A percentile compares a stretch with the other conserved stretches of the same genome.
Conservation (phyloP, 1,140 invertebrate genomes). For the Alviniconcha marisindica region DNA sequence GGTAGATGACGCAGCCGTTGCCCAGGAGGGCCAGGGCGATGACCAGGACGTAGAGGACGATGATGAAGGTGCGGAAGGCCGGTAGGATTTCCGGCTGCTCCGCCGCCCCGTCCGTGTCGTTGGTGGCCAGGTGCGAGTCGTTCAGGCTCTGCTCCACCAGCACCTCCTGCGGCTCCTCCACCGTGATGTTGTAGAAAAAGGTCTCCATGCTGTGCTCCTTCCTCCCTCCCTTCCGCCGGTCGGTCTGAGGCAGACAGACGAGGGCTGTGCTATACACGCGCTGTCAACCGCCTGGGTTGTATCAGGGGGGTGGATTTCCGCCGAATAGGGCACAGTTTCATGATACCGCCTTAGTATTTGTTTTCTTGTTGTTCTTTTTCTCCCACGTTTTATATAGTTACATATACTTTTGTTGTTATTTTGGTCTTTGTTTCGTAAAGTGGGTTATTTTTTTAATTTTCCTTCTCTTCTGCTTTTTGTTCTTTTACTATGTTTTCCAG, state of each 20-base stretch:
- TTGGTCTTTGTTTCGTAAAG: too few species aligned
- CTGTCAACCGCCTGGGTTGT: too few species aligned
- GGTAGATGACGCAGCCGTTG: conserved; percentile 92
- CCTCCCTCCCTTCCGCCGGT: not conserved
- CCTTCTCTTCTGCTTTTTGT: too few species aligned
- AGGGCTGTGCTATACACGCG: too few species aligned
- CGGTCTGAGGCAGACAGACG: not conserved
- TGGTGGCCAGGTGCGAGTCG: not conserved
- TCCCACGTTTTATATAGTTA: too few species aligned
- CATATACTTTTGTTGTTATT: too few species aligned
- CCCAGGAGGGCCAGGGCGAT: conserved; percentile 81
- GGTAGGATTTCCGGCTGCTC: not conserved
- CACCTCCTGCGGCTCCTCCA: not conserved
- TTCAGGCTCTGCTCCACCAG: not conserved
- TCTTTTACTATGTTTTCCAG: too few species aligned
- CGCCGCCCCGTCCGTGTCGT: not conserved
- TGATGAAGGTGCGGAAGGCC: conserved; percentile 58
- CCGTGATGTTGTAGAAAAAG: not conserved
- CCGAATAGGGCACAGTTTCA: too few species aligned
- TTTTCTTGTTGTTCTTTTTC: too few species aligned
- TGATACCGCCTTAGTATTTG: too few species aligned
- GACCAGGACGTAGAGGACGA: conserved; percentile 67
- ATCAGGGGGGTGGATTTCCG: too few species aligned
- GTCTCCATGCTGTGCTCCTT: not conserved
- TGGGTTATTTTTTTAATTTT: too few species aligned